Base-by-base conservation (phyloP, 2,797 vertebrate species). In the Silurus lanzhouensis region DNA sequence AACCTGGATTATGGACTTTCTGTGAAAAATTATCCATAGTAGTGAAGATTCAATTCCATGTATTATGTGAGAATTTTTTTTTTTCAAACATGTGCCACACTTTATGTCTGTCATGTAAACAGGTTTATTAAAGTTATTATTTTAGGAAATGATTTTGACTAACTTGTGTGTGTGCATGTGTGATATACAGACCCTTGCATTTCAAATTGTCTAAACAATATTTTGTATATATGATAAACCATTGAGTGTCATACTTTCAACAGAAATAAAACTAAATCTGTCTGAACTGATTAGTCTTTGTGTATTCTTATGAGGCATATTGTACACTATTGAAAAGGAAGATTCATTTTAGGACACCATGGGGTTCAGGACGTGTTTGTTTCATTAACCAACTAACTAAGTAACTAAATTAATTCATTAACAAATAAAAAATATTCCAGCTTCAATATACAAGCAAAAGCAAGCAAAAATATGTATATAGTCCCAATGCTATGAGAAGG, bases 211-310 rank as follows among this genome's bases (percentile, higher is more conserved):
- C 79, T 87, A n/a, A 79, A 85, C 83, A 84, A 81, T 77, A 19
- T 85, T 86, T 85, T 90, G 87, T 90, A 88, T 88, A 88, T 83
- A 84, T 78, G 48, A 81, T 6, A 60, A 57, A 25, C 38, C 25
- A 27, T 67, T 48, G 61, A 61, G 83, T 91, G 85, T 87, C 63
- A 78, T 78, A 14, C 31, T 61, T 78, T 61, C 58, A 48, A 25
- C 44, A 63, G n/a, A 77, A 90, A 86, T 64, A 90, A 82, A 90
- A 87, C 84, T 80, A 83, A 80, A 83, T 55, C 58, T 63, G 76
- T 71, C 85, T 2, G 46, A 67, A 80, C 44, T 74, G 2, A 67
- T 60, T 76, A 15, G 4, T n/a, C 6, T 80, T 84, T 78, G 15
- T 76, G n/a, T 46, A 57, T 38, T 14, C n/a, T 72, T 82, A 13